Evolutionary conservation across 2,113 vertebrate species (phyloP), one percentile per base, ranked within the genome.

Genomic region (Oreochromis niloticus): DNA sequence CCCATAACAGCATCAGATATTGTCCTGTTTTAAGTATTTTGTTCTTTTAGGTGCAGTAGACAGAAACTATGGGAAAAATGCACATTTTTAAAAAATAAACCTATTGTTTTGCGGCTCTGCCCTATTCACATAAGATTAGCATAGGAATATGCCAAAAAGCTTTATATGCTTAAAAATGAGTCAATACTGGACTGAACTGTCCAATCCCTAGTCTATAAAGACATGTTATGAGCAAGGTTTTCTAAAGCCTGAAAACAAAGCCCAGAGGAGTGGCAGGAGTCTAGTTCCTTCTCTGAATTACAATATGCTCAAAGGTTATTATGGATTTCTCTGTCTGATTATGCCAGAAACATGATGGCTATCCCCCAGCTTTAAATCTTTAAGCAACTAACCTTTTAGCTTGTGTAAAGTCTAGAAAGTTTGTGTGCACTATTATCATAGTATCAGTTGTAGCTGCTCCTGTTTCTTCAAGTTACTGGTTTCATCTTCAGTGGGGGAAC

Each of bases 261-360:
- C 46, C 73, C 27, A 52, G 73, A 52, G 27, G 16, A 52, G 46
- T 12, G 43, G 71, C 71, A 50, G 43, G 73, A 78, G 27, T 50
- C 46, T 78, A 34, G 9, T 78, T 78, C 73, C 27, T 78, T 52
- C 46, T 32, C 27, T 78, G 73, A 78, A 78, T 78, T 78, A 78
- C 46, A 78, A 78, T 78, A 78, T 78, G 46, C 73, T 78, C 46
- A 78, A 78, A 78, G 73, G 73, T 78, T 78, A 78, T 52, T 78
- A 78, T 78, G 46, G 73, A 78, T 78, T 78, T 78, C 17, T 78
- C 30, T 52, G 46, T 52, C 73, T 78, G 73, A 78, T 78, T 78
- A 52, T 52, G 27, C 27, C 27, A 52, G 30, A 78, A 52, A 34
- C 46, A 78, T 78, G 73, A 52, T 50, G 24, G 43, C 30, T 78